Conservation (phyloP, 2,797 vertebrate species). For the Triplophysa yarkandensis region DNA sequence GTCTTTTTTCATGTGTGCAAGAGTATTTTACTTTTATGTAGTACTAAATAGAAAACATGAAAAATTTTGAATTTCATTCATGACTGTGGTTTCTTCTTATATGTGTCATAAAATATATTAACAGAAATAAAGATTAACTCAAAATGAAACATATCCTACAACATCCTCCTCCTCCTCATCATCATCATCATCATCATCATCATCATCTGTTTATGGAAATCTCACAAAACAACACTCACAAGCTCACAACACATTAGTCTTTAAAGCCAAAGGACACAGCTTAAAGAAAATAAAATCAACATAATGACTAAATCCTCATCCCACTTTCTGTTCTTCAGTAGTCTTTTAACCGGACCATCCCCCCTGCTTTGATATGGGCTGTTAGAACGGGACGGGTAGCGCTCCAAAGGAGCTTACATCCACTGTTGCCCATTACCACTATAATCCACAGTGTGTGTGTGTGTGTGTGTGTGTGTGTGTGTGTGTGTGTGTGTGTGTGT, state of each 20-base stretch:
- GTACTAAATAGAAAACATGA: no score
- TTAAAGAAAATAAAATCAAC: slow-evolving; percentile 22
- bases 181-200: slow-evolving; percentile 20
- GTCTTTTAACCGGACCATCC: not conserved
- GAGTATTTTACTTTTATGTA: no score
- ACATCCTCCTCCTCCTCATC: slow-evolving; percentile 20
- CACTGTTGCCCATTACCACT: slow-evolving; percentile 42
- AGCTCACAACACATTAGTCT: slow-evolving; percentile 28
- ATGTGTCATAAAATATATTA: no score
- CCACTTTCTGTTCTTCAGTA: slow-evolving; percentile 27
- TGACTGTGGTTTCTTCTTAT: not conserved
- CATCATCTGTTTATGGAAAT: slow-evolving; percentile 41
- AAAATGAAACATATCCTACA: not conserved
- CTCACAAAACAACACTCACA: no score
- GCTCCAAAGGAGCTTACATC: slow-evolving; percentile 56
- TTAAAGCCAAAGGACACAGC: slow-evolving; percentile 3
- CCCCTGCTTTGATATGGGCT: slow-evolving; percentile 15
- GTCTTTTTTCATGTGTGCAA: no score
- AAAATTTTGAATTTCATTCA: no score
- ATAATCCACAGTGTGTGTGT: slow-evolving; percentile 45
- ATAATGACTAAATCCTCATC: slow-evolving; percentile 40
- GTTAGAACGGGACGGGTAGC: slow-evolving; percentile 45
- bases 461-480: slow-evolving; percentile 4
- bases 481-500: slow-evolving; percentile 2
- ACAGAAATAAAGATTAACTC: no score